Conservation (phyloP, 2,888 invertebrate genomes). For the Standfussiana lucernea region DNA sequence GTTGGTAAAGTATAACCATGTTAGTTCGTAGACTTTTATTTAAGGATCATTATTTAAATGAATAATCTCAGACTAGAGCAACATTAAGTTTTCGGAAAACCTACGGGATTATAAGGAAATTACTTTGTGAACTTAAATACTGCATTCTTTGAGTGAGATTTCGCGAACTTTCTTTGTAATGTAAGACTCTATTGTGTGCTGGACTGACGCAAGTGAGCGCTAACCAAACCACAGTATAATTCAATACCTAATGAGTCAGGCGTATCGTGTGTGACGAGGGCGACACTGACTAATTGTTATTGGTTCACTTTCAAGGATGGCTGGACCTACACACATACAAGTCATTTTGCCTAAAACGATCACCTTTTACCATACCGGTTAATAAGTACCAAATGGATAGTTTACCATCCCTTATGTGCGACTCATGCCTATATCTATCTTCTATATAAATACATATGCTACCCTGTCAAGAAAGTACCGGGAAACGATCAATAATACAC, state of each 20-base stretch:
- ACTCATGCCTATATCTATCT: not conserved
- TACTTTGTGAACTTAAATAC: not conserved
- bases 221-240: constrained; percentile 69
- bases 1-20: not conserved
- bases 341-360: not conserved
- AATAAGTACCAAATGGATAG: not conserved
- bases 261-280: constrained; percentile 45
- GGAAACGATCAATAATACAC: too few species aligned
- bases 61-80: not conserved
- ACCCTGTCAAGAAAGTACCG: too few species aligned
- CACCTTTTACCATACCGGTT: not conserved
- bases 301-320: constrained; percentile 46
- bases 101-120: not conserved
- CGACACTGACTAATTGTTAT: constrained; percentile 51
- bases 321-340: constrained; percentile 1
- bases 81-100: not conserved
- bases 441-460: too few species aligned
- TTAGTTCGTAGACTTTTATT: not conserved
- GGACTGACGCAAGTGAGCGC: constrained; percentile 68
- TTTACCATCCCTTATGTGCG: too few species aligned
- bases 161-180: constrained; percentile 34
- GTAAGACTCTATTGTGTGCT: constrained; percentile 28
- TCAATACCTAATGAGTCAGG: constrained; percentile 66
- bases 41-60: not conserved
- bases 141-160: not conserved